A percentile compares a stretch with the other conserved stretches of the same genome.
Conservation (phyloP, 2,113 vertebrate species). For the Grantiella picta region DNA sequence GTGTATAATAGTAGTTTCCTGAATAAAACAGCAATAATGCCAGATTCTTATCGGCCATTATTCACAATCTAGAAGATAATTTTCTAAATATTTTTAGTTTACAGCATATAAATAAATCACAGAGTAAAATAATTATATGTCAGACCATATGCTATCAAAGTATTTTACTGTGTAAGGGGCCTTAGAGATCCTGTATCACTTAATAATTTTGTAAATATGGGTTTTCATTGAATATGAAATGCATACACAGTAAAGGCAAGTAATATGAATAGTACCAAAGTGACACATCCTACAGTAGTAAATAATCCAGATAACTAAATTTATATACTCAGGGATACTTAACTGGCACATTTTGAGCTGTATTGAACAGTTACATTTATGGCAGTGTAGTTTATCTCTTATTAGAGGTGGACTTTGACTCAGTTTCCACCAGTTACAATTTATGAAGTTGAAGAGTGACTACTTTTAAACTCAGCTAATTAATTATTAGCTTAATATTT, state of each 20-base stretch:
- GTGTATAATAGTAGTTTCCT: not conserved
- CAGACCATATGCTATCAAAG: not conserved
- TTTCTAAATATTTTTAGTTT: constrained; percentile 14
- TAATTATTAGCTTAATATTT: not conserved
- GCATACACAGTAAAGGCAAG: not conserved
- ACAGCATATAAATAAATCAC: not conserved
- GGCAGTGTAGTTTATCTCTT: not conserved
- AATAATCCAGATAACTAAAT: not conserved
- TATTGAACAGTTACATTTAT: not conserved
- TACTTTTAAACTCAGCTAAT: not conserved
- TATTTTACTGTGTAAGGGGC: not conserved
- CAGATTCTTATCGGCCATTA: not conserved
- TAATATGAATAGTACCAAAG: not conserved
- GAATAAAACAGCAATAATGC: not conserved
- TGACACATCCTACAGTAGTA: not conserved
- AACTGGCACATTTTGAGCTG: not conserved
- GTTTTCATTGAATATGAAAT: not conserved
- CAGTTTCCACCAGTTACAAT: not conserved
- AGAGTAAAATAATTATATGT: not conserved
- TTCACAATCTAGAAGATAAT: not conserved
- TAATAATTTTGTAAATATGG: not conserved
- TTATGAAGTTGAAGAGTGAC: not conserved
- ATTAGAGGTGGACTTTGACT: not conserved
- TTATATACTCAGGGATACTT: not conserved
- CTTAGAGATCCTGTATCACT: not conserved